These are phyloP conservation scores for Pseudococcus longispinus DNA, from an alignment of 2,888 invertebrate species.

Conservation along the genomic window DNA sequence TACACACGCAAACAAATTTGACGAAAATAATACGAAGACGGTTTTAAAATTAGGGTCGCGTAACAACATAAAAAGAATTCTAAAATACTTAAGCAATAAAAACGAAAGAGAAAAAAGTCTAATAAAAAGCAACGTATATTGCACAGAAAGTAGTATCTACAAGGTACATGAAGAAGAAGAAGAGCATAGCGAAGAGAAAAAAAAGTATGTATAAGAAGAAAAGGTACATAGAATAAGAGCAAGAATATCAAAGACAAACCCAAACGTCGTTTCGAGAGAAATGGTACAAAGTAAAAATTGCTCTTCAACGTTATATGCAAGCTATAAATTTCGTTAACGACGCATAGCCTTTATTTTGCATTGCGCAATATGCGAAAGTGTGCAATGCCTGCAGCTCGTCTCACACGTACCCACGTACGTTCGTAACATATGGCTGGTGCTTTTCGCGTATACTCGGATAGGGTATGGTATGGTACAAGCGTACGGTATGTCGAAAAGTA, in stretches of 20 bases:
- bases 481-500: constrained; percentile 8
- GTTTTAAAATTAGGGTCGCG: constrained; percentile 43
- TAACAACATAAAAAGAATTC: constrained; percentile 45
- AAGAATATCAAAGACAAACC: constrained; percentile 42
- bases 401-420: background rate
- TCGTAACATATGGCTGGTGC: background rate
- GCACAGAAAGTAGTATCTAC: constrained; percentile 20
- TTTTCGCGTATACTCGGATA: background rate
- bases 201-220: background rate
- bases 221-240: constrained; percentile 29
- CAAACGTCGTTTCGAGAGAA: constrained; percentile 39
- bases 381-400: constrained; percentile 42
- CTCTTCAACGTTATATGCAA: constrained; percentile 47
- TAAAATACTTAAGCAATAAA: constrained; percentile 45
- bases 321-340: constrained; percentile 53
- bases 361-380: constrained; percentile 33
- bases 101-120: constrained; percentile 41
- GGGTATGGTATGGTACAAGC: background rate
- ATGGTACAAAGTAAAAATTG: constrained; percentile 51
- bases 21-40: constrained; percentile 41
- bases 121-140: constrained; percentile 37
- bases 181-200: no score
- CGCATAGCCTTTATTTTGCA: constrained; percentile 49
- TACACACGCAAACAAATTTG: constrained; percentile 43
- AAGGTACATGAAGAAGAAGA: background rate